A percentile compares a stretch with the other conserved stretches of the same genome.
These are phyloP conservation scores for Sitophilus oryzae DNA, from an alignment of 1,140 invertebrate genomes.

Conservation along the genomic window DNA sequence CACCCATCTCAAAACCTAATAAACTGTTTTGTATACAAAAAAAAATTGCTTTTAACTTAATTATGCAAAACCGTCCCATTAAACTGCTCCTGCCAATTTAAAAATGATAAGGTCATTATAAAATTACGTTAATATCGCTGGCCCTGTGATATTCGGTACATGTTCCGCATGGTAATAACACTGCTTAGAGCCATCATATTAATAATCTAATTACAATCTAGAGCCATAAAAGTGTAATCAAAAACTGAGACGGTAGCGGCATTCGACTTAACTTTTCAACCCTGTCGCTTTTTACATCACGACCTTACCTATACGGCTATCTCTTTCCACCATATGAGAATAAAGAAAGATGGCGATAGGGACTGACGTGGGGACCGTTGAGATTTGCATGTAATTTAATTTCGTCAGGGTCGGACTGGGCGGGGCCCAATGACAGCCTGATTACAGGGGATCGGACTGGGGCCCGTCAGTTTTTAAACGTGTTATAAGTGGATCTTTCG, in stretches of 20 bases:
- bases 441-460: conserved; percentile 36
- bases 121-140: conserved; percentile 26
- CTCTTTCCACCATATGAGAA: conserved; percentile 9
- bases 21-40: neutral
- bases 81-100: conserved; percentile 24
- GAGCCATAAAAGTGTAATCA: conserved; percentile 36
- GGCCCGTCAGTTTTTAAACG: conserved; percentile 32
- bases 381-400: conserved; percentile 41
- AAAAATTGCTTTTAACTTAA: conserved; percentile 18
- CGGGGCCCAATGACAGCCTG: conserved; percentile 40
- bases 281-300: conserved; percentile 17
- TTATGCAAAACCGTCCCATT: conserved; percentile 22
- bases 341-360: conserved; percentile 13
- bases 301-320: conserved; percentile 9
- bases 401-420: conserved; percentile 42
- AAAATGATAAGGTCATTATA: conserved; percentile 26
- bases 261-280: conserved; percentile 16
- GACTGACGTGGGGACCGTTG: conserved; percentile 33
- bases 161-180: conserved; percentile 30
- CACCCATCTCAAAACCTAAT: no score
- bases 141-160: conserved; percentile 20
- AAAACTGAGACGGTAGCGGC: conserved; percentile 36
- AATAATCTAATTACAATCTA: conserved; percentile 40
- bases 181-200: conserved; percentile 30
- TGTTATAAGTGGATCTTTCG: conserved; percentile 28